Evolutionary conservation across 2,797 vertebrate species (phyloP), one percentile per base, ranked within the genome.

Genomic region (Calcarius lapponicus): DNA sequence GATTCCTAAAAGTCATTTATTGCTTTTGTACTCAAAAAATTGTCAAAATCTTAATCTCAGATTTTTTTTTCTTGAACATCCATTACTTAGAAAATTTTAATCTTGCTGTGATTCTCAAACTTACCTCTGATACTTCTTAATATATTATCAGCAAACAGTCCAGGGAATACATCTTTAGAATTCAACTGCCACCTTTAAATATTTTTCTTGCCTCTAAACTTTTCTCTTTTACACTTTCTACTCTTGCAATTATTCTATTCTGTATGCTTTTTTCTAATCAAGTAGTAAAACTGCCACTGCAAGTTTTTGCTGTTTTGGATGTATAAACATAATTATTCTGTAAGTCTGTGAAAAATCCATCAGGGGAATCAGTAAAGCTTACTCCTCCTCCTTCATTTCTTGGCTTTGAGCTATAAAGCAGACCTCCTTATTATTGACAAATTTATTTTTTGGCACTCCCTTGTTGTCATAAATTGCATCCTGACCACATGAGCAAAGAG

Each of bases 391-490:
- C 47, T 93, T 90, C 3, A 4, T 74, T 92, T 91, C 70, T 95
- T 94, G 85, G 40, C 82, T 93, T 88, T 3, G 8, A 66, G 66
- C 65, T 93, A 10, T 91, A 88, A 78, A 88, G 36, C 80, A 91
- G 75, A 57, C 58, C 45, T 89, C 53, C 60, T 90, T 87, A 92
- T 89, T 95, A 91, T 84, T 94, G 91, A 83, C 57, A 89, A 86
- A 61, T 95, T 95, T 92, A 56, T 80, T 94, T 95, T 92, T 78
- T 94, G 93, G 74, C 92, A 64, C 57, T 74, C 78, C 29, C 53
- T 88, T 80, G 32, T 92, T 88, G 82, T 92, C 58, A 61, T 93
- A 88, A 93, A 95, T 96, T 80, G 54, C 69, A 86, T 90, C 84
- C 91, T 92, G 79, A 91, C 86, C 84, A 72, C 86, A 86, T 0